phyloP scores from a whole-genome alignment of 2,888 invertebrate species.

The Mycalesis mineus region DNA sequence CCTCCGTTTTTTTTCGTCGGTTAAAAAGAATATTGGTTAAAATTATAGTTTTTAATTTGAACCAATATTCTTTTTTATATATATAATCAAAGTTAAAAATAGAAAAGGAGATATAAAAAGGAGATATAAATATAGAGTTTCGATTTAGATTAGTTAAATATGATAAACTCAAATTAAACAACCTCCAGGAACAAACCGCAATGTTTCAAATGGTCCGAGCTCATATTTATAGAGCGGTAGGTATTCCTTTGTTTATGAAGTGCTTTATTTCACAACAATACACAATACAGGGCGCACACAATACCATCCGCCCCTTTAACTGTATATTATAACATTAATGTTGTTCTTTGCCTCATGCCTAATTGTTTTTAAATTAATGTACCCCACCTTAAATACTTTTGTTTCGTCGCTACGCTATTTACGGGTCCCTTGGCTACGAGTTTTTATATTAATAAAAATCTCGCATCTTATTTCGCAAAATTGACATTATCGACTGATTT shows the following conservation, averaged over 20 bases:
- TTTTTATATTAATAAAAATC: no score
- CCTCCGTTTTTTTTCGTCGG: no score
- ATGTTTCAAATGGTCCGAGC: constrained; percentile 16
- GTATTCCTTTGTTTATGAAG: constrained; percentile 31
- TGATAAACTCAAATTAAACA: background rate
- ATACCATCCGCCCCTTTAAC: constrained; percentile 5
- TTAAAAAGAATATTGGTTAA: no score
- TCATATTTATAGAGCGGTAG: constrained; percentile 24
- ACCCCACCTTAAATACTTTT: background rate
- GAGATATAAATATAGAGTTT: no score
- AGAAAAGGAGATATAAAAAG: no score
- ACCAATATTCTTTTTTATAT: no score
- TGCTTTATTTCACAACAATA: constrained; percentile 19
- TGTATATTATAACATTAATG: background rate
- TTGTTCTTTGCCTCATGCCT: constrained; percentile 6
- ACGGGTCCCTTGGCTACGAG: background rate
- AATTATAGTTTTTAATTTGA: no score
- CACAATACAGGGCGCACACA: constrained; percentile 5
- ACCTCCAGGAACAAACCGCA: background rate
- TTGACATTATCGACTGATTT: no score
- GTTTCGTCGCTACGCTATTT: background rate
- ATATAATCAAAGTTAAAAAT: no score
- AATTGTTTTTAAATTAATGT: constrained; percentile 21
- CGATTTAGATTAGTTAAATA: no score
- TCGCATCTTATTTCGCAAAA: no score